These are phyloP conservation scores for Megaustenia siamemsis DNA, from an alignment of 2,888 invertebrate species.

Conservation along the genomic window DNA sequence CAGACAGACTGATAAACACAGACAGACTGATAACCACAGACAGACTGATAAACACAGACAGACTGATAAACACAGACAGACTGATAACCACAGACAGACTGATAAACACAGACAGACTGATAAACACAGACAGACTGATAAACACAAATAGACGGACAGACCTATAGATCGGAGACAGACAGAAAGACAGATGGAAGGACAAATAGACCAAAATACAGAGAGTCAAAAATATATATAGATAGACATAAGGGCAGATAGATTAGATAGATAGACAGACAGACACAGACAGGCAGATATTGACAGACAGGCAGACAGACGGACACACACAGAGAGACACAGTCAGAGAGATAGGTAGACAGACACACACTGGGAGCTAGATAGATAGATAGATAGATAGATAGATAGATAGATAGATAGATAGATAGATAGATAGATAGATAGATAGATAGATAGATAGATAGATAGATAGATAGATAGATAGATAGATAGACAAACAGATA, in stretches of 20 bases:
- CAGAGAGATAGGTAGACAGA: background rate
- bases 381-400: constrained; percentile 11
- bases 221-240: constrained; percentile 18
- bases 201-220: constrained; percentile 29
- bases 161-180: no score
- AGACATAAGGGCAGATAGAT: constrained; percentile 17
- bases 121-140: no score
- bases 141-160: no score
- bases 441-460: background rate
- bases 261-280: background rate
- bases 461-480: background rate
- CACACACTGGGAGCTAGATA: background rate
- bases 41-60: no score
- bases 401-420: constrained; percentile 5
- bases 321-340: background rate
- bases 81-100: no score
- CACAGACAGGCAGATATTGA: background rate
- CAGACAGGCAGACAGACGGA: background rate
- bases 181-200: no score
- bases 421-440: background rate
- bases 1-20: no score
- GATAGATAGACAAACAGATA: background rate
- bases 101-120: no score
- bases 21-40: no score
- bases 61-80: no score